Base-by-base conservation (phyloP, 2,888 invertebrate species). In the Sympetrum striolatum region DNA sequence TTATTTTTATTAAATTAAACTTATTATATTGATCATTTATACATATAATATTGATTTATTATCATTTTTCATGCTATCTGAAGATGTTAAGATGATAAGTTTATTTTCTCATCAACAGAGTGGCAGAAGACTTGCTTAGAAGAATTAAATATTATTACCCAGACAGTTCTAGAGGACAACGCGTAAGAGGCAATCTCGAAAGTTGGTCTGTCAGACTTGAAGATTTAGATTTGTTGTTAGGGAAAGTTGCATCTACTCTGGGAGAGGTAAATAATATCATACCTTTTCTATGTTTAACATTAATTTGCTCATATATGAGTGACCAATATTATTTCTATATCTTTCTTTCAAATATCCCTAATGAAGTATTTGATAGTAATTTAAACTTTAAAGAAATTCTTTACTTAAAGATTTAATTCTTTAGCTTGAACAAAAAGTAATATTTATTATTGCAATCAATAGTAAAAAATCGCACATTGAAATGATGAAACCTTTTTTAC, bases 91-190 rank as follows among this genome's bases (percentile, higher is more conserved):
- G 15, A 90, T 79, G 37, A 79, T 58, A 12, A 14, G 81, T 80
- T 82, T 37, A 10, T 14, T 14, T 48, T 90, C 81, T 79, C 82
- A 35, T 53, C 90, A 90, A n/a, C 90, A 92, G 93, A 58, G 92
- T 92, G 91, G 92, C 93, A n/a, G 92, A 91, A 48, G 91, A 91
- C 25, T 91, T 93, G 22, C 91, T 93, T 39, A 92, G 92, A 25
- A 91, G 92, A 80, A 90, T 93, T 8, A 90, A 91, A 44, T 91
- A 91, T 80, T 90, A 93, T 91, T 91, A 92, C 22, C 80, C 91
- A 25, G 92, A 92, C 90, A 91, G 91, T 37, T 82, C 86, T 22
- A 91, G 91, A 37, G 81, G 92, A 14, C 92, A 91, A 90, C 91
- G 91, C 44, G 53, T 92, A 73, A 81, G 86, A 6, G 90, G 91